Evolutionary conservation across 2,888 invertebrate species (phyloP).

Genomic region (Chymomyza fuscimana): DNA sequence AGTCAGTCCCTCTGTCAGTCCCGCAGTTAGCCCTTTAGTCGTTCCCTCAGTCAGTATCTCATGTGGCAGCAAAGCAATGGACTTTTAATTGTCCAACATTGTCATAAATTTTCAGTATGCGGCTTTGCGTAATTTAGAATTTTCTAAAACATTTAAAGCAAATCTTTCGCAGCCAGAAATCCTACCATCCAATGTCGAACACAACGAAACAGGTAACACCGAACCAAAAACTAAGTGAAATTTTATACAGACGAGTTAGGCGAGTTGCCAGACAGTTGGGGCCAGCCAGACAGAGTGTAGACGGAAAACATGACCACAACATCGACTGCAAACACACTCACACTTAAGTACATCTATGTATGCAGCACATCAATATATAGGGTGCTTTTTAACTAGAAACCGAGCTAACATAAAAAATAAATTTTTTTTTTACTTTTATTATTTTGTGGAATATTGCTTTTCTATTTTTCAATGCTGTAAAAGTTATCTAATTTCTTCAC

Average conservation of each 20-base stretch:
- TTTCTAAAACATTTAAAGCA: constrained; percentile 61
- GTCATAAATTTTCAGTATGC: constrained; percentile 55
- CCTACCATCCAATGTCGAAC: neutral
- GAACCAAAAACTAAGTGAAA: neutral
- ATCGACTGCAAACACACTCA: neutral
- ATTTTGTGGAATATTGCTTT: too few relatives aligned
- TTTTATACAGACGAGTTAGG: neutral
- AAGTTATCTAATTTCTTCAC: too few relatives aligned
- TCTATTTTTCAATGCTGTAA: too few relatives aligned
- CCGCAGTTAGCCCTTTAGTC: neutral
- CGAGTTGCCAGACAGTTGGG: neutral
- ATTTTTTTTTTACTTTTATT: too few relatives aligned
- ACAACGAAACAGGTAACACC: neutral
- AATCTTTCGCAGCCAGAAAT: constrained; percentile 45
- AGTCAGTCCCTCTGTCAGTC: neutral
- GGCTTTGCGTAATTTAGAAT: constrained; percentile 55
- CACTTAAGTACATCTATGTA: neutral
- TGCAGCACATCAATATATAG: neutral
- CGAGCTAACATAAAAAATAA: too few relatives aligned
- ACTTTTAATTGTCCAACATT: constrained; percentile 61
- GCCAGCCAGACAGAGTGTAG: neutral
- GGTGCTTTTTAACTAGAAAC: neutral
- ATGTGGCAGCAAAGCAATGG: constrained; percentile 35
- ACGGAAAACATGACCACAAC: neutral
- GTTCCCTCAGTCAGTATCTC: neutral